Evolutionary conservation across 2,113 vertebrate species (phyloP).

Genomic region (Ia io): DNA sequence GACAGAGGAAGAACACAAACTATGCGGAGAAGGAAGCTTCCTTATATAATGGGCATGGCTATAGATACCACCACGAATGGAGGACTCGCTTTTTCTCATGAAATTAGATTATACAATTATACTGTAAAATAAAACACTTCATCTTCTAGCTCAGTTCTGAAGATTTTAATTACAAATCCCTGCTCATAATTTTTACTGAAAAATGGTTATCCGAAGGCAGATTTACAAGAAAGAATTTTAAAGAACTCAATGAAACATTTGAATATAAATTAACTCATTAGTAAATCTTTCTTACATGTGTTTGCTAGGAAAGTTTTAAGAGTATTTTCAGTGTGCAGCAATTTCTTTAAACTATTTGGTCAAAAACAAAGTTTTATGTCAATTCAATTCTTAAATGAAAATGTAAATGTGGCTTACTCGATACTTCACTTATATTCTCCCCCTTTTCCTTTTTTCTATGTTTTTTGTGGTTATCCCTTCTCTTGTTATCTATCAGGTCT

Average conservation of each 20-base stretch:
- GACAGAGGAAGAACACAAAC: constrained; percentile 11
- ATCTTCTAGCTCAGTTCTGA: constrained; percentile 67
- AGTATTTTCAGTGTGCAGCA: neutral
- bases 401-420: neutral
- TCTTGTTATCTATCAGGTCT: neutral
- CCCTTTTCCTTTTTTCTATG: neutral
- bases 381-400: neutral
- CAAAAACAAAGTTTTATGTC: neutral
- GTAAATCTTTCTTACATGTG: neutral
- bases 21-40: neutral
- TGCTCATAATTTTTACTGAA: constrained; percentile 64
- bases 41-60: neutral
- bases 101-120: neutral
- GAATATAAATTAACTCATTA: neutral
- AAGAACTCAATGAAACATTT: constrained; percentile 48
- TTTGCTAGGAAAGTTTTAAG: neutral
- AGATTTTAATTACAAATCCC: constrained; percentile 73
- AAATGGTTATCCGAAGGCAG: constrained; percentile 67
- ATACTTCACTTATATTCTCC: neutral
- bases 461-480: neutral
- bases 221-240: constrained; percentile 28
- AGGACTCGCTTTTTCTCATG: neutral
- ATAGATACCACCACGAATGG: neutral
- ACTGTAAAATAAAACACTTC: neutral
- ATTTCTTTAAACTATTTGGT: neutral